Conservation (phyloP, 1,140 invertebrate species). For the Melanaphis sacchari region DNA sequence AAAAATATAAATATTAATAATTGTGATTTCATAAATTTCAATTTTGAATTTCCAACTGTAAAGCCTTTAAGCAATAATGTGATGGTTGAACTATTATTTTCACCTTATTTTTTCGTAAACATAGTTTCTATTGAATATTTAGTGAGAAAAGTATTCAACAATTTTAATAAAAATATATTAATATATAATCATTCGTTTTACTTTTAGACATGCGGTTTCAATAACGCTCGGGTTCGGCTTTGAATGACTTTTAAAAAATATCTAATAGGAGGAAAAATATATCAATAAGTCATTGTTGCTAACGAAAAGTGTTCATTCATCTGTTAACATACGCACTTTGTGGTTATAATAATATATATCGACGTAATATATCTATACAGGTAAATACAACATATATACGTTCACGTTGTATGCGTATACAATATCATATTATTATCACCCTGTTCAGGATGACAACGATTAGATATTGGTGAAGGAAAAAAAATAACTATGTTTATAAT, state of each 20-base stretch:
- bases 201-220: slow-evolving; percentile 25
- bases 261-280: background rate
- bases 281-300: slow-evolving; percentile 32
- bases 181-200: slow-evolving; percentile 31
- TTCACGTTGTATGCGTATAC: background rate
- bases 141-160: background rate
- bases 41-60: slow-evolving; percentile 9
- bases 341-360: background rate
- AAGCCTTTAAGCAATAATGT: background rate
- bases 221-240: background rate
- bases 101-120: background rate
- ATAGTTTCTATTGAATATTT: background rate
- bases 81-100: background rate
- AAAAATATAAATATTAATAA: slow-evolving; percentile 13
- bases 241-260: slow-evolving; percentile 37
- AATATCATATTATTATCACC: slow-evolving; percentile 23
- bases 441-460: slow-evolving; percentile 25
- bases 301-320: slow-evolving; percentile 41
- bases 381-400: background rate
- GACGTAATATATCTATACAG: background rate
- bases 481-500: background rate
- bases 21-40: background rate
- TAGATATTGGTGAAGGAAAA: background rate
- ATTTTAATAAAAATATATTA: slow-evolving; percentile 21
- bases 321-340: slow-evolving; percentile 26